Conservation (phyloP, 2,888 invertebrate genomes). For the Sericinus montela region DNA sequence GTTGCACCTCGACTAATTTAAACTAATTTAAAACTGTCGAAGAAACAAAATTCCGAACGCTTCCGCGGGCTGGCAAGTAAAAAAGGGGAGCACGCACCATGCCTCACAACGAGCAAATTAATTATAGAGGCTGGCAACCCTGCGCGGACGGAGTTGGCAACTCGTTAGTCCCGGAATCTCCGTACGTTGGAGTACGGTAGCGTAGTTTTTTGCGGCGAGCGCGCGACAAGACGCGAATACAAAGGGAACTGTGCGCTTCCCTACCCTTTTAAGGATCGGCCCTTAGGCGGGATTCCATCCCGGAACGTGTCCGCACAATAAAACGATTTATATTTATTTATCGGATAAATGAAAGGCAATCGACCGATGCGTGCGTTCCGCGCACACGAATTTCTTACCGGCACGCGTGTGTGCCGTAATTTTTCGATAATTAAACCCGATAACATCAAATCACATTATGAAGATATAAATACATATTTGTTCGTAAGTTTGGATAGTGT, state of each 20-base stretch:
- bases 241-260: conserved; percentile 58
- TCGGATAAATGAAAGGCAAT: conserved; percentile 39
- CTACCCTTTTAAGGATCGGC: conserved; percentile 62
- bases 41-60: conserved; percentile 18
- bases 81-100: conserved; percentile 11
- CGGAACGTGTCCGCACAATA: conserved; percentile 63
- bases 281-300: conserved; percentile 66
- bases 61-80: conserved; percentile 4
- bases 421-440: conserved; percentile 13
- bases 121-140: conserved; percentile 25
- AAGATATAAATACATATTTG: conserved; percentile 9
- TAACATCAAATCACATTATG: conserved; percentile 3
- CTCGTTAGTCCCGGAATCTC: conserved; percentile 45
- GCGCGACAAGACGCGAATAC: conserved; percentile 53
- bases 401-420: conserved; percentile 7
- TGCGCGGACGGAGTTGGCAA: conserved; percentile 29
- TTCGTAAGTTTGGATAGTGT: conserved; percentile 3
- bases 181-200: conserved; percentile 65
- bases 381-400: conserved; percentile 19
- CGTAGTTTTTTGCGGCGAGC: conserved; percentile 63
- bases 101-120: conserved; percentile 24
- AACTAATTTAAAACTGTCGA: conserved; percentile 16
- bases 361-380: conserved; percentile 31
- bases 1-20: conserved; percentile 10
- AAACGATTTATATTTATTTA: conserved; percentile 72